Evolutionary conservation across 35 echinoderm and acorn worm genomes (phyloP), one percentile per base, ranked within the genome.

Genomic region (Anneissia japonica): DNA sequence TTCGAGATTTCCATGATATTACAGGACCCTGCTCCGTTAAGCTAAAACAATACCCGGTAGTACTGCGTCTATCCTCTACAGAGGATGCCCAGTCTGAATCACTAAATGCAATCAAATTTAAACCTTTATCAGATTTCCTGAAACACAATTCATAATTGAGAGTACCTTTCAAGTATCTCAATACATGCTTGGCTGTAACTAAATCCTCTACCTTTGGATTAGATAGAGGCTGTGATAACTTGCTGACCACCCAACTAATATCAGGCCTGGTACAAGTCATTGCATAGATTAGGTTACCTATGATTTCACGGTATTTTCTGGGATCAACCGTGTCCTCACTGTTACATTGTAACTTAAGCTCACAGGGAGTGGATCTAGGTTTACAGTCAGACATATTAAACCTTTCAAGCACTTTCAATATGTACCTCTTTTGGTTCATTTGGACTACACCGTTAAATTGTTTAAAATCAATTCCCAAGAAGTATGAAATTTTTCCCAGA

Each of bases 1-100:
- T 88, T 35, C 39, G 83, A 11, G 80, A 83, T 75, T 89, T 89
- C 87, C 87, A 89, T 36, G 88, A 89, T n/a, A 88, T 81, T 36
- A 88, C 46, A 4, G 86, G 86, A 81, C 86, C 86, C 21, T 32
- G 5, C 28, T 74, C 43, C 55, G 21, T 88, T 31, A 81, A 74
- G 30, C 46, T 81, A 38, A 88, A 88, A 37, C 86, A 88, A 36
- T 88, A 88, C 12, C 86, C 77, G 73, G 76, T 81, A 3, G 55
- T 81, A 88, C 86, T 88, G 31, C 86, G 76, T 13, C 86, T 45
- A 36, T 88, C 86, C n/a, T 88, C 77, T 32, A 32, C 13, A 26
- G 0, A 88, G 0, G 38, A 80, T 32, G 6, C 86, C 86, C 86
- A 88, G 40, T 88, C 86, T 9, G 76, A 35, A 81, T 81, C 86